phyloP scores from a whole-genome alignment of 2,113 vertebrate species.

The Zapornia atra region DNA sequence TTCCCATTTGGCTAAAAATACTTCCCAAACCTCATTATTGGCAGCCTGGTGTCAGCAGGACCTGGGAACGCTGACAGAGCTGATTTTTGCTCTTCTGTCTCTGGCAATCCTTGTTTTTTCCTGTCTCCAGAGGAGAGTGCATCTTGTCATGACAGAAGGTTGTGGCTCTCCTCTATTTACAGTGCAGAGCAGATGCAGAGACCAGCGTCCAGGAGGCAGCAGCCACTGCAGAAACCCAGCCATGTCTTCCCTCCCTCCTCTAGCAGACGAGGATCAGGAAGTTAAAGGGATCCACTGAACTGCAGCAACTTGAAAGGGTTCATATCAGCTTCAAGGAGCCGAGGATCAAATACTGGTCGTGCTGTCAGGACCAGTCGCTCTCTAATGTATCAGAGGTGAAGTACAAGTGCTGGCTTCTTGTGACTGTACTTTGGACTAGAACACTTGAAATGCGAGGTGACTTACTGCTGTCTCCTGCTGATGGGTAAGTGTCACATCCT shows the following conservation, averaged over 20 bases:
- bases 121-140: not conserved
- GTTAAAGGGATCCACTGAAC: slow-evolving; percentile 30
- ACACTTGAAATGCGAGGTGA: not conserved
- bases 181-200: not conserved
- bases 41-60: slow-evolving; percentile 41
- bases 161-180: not conserved
- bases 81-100: slow-evolving; percentile 22
- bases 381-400: slow-evolving; percentile 17
- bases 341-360: not conserved
- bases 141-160: not conserved
- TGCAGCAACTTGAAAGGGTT: not conserved
- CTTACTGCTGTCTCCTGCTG: not conserved
- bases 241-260: not conserved
- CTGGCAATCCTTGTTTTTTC: not conserved
- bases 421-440: not conserved
- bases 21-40: slow-evolving; percentile 37
- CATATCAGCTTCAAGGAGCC: not conserved
- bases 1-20: slow-evolving; percentile 52
- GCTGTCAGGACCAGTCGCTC: slow-evolving; percentile 9
- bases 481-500: not conserved
- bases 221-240: not conserved
- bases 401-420: slow-evolving; percentile 7
- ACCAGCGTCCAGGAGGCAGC: not conserved
- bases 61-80: slow-evolving; percentile 27
- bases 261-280: not conserved